Conservation (phyloP, 1,140 invertebrate genomes). For the Seison nebaliae region DNA sequence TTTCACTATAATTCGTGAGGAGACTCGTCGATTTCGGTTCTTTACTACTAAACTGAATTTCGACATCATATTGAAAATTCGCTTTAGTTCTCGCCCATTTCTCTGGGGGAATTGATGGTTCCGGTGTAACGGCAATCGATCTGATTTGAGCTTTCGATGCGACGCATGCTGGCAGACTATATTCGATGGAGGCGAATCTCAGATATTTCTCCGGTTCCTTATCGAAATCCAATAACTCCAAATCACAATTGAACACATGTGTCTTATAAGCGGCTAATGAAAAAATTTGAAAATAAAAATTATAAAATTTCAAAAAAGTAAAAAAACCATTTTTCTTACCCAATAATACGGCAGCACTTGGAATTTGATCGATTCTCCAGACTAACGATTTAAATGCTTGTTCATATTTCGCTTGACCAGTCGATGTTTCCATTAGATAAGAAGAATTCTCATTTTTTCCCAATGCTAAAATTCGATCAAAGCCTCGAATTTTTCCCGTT, state of each 20-base stretch:
- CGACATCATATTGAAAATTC: slow-evolving; percentile 60
- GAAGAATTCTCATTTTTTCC: slow-evolving; percentile 46
- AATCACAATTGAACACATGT: slow-evolving; percentile 63
- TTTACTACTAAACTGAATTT: slow-evolving; percentile 17
- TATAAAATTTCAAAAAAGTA: neutral
- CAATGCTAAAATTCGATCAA: slow-evolving; percentile 60
- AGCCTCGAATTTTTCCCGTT: slow-evolving; percentile 43
- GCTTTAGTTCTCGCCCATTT: slow-evolving; percentile 89
- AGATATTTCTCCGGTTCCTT: slow-evolving; percentile 72
- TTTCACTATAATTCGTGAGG: too few relatives aligned
- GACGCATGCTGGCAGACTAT: slow-evolving; percentile 63
- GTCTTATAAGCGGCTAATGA: slow-evolving; percentile 69
- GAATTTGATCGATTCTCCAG: slow-evolving; percentile 78
- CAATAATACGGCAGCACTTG: too few relatives aligned
- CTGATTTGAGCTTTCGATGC: slow-evolving; percentile 9
- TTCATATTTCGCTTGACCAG: slow-evolving; percentile 93
- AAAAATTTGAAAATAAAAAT: slow-evolving; percentile 12
- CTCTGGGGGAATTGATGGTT: slow-evolving; percentile 81
- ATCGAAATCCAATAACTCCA: slow-evolving; percentile 80
- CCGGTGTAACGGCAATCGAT: slow-evolving; percentile 77
- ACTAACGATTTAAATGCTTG: slow-evolving; percentile 85
- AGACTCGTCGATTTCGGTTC: too few relatives aligned
- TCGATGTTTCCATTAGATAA: slow-evolving; percentile 81
- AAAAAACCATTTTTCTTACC: slow-evolving; percentile 69
- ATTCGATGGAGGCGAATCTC: slow-evolving; percentile 64